Conservation (phyloP, 2,113 vertebrate species). For the Elachura formosa region DNA sequence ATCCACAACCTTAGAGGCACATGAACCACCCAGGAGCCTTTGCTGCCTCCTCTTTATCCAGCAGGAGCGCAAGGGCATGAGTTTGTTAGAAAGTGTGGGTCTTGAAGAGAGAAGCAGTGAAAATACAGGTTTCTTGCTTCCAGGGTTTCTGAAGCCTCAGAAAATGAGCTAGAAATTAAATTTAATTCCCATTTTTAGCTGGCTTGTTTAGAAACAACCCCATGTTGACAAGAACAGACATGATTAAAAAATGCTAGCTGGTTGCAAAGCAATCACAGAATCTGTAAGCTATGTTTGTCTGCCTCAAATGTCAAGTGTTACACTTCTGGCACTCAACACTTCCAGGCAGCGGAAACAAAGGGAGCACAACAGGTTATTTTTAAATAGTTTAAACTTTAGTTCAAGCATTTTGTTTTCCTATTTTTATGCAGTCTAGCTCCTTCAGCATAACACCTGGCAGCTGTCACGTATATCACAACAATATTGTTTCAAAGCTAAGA, state of each 20-base stretch:
- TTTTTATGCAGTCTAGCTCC: conserved; percentile 29
- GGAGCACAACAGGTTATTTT: conserved; percentile 60
- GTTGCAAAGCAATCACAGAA: background rate
- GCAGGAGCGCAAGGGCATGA: background rate
- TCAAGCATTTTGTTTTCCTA: conserved; percentile 54
- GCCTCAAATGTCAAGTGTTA: conserved; percentile 48
- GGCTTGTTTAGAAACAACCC: conserved; percentile 26
- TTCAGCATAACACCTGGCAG: conserved; percentile 46
- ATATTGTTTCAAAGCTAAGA: conserved; percentile 15
- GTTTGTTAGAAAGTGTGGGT: background rate
- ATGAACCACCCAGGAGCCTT: background rate
- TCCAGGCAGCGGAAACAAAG: conserved; percentile 42
- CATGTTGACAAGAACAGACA: background rate
- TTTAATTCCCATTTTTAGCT: background rate
- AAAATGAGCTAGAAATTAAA: background rate
- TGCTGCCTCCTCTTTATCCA: background rate
- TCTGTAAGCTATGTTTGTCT: conserved; percentile 20
- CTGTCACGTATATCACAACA: conserved; percentile 45
- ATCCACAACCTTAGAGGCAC: background rate
- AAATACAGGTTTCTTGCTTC: background rate
- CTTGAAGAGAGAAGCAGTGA: background rate
- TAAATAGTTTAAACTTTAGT: conserved; percentile 47
- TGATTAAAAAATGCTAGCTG: conserved; percentile 17
- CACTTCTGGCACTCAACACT: conserved; percentile 19
- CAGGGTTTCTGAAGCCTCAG: background rate